Evolutionary conservation across 2,888 invertebrate species (phyloP).

Genomic region (Hypsopygia costalis): DNA sequence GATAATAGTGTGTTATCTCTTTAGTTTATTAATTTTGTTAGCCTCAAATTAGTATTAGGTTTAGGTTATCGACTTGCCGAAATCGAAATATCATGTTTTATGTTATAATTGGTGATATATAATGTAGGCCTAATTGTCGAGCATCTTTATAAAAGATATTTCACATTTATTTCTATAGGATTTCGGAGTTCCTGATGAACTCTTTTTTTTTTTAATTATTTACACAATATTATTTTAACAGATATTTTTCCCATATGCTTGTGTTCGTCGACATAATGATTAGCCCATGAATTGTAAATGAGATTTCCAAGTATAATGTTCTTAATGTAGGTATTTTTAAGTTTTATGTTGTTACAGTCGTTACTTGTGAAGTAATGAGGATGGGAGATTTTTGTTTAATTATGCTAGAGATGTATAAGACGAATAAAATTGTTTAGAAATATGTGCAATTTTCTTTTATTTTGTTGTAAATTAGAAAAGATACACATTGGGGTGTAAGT

Average conservation of each 20-base stretch:
- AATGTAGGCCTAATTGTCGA: not conserved
- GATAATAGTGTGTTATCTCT: constrained; percentile 10
- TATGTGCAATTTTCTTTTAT: constrained; percentile 12
- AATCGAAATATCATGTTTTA: constrained; percentile 7
- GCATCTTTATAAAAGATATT: constrained; percentile 9
- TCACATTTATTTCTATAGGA: not conserved
- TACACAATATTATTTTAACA: too few relatives aligned
- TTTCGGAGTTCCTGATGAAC: too few relatives aligned
- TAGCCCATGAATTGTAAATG: constrained; percentile 36
- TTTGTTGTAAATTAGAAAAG: too few relatives aligned
- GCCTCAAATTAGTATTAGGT: constrained; percentile 11
- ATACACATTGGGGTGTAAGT: too few relatives aligned
- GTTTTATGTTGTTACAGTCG: constrained; percentile 55
- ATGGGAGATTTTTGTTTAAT: constrained; percentile 58
- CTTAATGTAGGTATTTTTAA: constrained; percentile 34
- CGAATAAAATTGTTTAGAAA: constrained; percentile 54
- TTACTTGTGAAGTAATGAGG: constrained; percentile 65
- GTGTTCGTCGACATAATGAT: constrained; percentile 11
- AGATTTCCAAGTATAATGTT: constrained; percentile 35
- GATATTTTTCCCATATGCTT: too few relatives aligned
- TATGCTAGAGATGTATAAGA: constrained; percentile 64
- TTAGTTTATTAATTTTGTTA: constrained; percentile 8
- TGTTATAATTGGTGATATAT: constrained; percentile 1
- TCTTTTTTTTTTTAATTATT: too few relatives aligned
- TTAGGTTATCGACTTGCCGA: constrained; percentile 9